Conservation (phyloP, 2,797 vertebrate genomes). For the Urophycis tenuis region DNA sequence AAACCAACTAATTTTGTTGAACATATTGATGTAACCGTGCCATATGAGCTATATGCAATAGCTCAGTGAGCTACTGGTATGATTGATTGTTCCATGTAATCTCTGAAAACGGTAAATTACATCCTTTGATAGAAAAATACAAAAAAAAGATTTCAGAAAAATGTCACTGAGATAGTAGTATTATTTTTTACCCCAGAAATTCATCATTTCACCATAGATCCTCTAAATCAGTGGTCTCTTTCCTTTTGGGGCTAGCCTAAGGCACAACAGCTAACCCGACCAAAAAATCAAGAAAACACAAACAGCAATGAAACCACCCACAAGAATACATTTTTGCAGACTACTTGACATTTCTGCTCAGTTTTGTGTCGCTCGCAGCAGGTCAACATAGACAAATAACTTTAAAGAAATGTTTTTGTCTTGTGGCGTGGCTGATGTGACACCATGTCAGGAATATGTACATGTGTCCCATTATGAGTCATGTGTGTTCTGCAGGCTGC, state of each 20-base stretch:
- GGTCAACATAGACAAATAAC: not conserved
- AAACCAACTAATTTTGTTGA: not conserved
- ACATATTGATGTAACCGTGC: not conserved
- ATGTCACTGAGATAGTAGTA: not conserved
- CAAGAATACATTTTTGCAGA: not conserved
- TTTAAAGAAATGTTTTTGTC: not conserved
- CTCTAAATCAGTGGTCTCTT: not conserved
- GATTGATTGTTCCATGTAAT: not conserved
- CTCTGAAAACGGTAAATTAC: not conserved
- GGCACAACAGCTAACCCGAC: not conserved
- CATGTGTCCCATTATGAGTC: not conserved
- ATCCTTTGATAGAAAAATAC: no score
- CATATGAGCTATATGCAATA: not conserved
- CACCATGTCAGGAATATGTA: not conserved
- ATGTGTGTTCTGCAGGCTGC: conserved; percentile 67
- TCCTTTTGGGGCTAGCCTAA: not conserved
- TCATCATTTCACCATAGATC: not conserved
- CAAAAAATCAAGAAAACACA: not conserved
- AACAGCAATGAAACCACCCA: not conserved
- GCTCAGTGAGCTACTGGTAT: not conserved
- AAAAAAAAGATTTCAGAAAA: not conserved
- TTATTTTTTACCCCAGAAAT: not conserved
- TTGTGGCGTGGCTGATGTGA: not conserved
- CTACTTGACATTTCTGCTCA: not conserved
- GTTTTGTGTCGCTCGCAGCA: not conserved